phyloP scores from a whole-genome alignment of 1,140 invertebrate genomes.

The Pseudomyrmex sp. region DNA sequence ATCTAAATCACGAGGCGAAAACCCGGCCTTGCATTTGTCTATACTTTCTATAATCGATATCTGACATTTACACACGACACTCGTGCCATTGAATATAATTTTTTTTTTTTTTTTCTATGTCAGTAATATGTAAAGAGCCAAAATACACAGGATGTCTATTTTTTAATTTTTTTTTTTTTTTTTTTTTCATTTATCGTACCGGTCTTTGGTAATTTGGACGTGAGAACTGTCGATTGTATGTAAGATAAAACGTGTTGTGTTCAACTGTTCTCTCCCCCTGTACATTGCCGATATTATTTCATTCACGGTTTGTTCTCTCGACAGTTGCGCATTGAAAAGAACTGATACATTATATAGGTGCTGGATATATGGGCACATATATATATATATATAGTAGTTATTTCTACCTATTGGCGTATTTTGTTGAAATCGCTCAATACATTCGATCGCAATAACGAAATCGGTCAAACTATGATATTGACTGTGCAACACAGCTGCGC shows the following conservation, averaged over 20 bases:
- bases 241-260: background rate
- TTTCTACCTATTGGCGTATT: slow-evolving; percentile 41
- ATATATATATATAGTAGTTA: background rate
- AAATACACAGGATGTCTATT: no score
- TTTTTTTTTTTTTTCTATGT: background rate
- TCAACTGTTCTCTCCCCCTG: no score
- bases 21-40: background rate
- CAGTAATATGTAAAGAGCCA: no score
- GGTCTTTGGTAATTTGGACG: background rate
- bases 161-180: no score
- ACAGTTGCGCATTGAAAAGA: slow-evolving; percentile 9
- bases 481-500: slow-evolving; percentile 5
- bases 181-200: no score
- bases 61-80: slow-evolving; percentile 25
- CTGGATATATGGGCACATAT: slow-evolving; percentile 2
- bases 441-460: slow-evolving; percentile 36
- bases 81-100: slow-evolving; percentile 6
- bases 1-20: background rate
- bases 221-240: background rate
- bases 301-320: slow-evolving; percentile 31
- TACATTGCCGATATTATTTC: slow-evolving; percentile 12
- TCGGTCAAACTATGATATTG: slow-evolving; percentile 11
- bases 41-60: slow-evolving; percentile 30
- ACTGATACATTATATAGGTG: background rate
- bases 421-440: slow-evolving; percentile 41